Conservation (phyloP, 2,113 vertebrate genomes). For the Dasyurus viverrinus region DNA sequence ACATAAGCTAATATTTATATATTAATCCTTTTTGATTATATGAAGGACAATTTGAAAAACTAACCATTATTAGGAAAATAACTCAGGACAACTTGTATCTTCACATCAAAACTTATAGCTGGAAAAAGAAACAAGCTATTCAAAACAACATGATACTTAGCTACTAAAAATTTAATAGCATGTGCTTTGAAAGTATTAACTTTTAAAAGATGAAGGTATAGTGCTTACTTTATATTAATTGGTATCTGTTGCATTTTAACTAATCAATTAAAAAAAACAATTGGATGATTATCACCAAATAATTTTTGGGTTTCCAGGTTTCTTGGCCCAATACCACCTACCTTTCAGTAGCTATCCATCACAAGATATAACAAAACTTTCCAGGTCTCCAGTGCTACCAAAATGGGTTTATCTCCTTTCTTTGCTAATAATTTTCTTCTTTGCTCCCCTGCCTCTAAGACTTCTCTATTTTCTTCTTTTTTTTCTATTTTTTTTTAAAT, state of each 20-base stretch:
- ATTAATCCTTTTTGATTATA: background rate
- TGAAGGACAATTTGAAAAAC: background rate
- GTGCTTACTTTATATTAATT: background rate
- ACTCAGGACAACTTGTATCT: background rate
- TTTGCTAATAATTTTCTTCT: background rate
- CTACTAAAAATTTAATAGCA: background rate
- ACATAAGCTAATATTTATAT: background rate
- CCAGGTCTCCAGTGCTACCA: background rate
- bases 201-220: background rate
- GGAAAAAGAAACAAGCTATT: background rate
- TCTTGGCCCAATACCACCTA: background rate
- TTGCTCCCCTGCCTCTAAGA: background rate
- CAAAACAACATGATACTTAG: background rate
- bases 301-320: background rate
- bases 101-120: background rate
- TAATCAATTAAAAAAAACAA: background rate
- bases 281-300: background rate
- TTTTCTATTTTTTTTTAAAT: too few species aligned
- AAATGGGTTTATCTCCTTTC: background rate
- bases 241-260: background rate
- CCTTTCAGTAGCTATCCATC: background rate
- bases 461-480: background rate
- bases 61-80: background rate
- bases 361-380: background rate
- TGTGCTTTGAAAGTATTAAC: background rate